Conservation (phyloP, 2,888 invertebrate species). For the Helicoverpa assulta region DNA sequence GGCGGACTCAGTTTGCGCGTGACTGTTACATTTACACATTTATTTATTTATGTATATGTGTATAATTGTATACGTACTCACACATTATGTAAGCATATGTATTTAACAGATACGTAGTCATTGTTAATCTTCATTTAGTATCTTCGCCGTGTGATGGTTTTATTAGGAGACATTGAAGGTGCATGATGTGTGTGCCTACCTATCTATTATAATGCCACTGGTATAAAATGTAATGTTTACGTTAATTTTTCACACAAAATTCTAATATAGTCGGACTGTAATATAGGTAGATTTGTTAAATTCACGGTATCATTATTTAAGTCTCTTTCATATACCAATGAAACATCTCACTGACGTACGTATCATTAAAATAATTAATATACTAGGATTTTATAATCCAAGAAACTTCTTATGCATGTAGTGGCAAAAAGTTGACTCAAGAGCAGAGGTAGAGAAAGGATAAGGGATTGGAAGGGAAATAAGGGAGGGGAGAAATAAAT, state of each 20-base stretch:
- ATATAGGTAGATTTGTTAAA: too few species aligned
- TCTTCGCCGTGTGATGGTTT: neutral
- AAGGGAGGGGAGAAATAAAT: neutral
- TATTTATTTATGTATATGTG: slow-evolving; percentile 64
- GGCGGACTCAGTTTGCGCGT: slow-evolving; percentile 64
- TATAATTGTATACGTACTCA: slow-evolving; percentile 72
- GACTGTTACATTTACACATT: slow-evolving; percentile 71
- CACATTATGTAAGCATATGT: slow-evolving; percentile 40
- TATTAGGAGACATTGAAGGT: too few species aligned
- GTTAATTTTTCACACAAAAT: neutral
- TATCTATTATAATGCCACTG: neutral
- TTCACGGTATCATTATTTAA: too few species aligned
- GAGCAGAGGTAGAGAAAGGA: too few species aligned
- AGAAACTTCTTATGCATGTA: too few species aligned
- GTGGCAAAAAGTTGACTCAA: too few species aligned
- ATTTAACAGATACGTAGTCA: slow-evolving; percentile 35
- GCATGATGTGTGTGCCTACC: neutral
- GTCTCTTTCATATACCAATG: too few species aligned
- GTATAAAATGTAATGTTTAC: too few species aligned
- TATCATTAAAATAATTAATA: too few species aligned
- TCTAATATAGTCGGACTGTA: too few species aligned
- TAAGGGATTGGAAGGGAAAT: neutral
- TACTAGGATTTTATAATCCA: too few species aligned
- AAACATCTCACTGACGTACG: too few species aligned
- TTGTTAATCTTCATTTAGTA: slow-evolving; percentile 1